Evolutionary conservation across 2,113 vertebrate species (phyloP).

Genomic region (Chunga burmeisteri): DNA sequence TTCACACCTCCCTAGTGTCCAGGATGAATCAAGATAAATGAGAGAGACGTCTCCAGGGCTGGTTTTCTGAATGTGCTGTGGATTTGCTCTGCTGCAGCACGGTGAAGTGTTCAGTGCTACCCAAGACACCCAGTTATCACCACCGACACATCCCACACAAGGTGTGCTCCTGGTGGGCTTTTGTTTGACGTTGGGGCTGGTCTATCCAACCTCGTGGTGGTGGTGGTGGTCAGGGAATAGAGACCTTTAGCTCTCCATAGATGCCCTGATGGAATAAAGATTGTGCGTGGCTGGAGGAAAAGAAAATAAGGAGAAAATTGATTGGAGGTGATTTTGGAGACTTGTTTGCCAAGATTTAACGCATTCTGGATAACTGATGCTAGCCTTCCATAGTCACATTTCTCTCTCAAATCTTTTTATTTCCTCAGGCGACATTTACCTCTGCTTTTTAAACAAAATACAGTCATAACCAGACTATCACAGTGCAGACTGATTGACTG

Average conservation of each 20-base stretch:
- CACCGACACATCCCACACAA: accelerated
- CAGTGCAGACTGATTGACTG: slow-evolving; percentile 35
- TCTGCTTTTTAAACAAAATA: slow-evolving; percentile 36
- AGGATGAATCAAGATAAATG: not conserved
- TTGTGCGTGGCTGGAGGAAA: not conserved
- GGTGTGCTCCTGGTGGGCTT: not conserved
- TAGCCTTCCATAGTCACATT: not conserved
- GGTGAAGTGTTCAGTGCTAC: not conserved
- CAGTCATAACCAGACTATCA: not conserved
- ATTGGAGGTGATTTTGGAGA: not conserved
- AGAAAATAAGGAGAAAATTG: not conserved
- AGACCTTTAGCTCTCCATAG: not conserved
- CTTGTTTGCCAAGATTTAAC: slow-evolving; percentile 1
- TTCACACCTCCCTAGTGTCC: not conserved
- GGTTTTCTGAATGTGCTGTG: not conserved
- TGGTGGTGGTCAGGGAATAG: not conserved
- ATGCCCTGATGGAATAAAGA: not conserved
- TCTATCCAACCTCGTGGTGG: not conserved
- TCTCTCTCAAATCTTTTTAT: slow-evolving; percentile 12
- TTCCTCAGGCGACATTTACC: slow-evolving; percentile 33
- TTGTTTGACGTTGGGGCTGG: not conserved
- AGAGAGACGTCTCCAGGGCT: not conserved
- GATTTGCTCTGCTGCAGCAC: not conserved
- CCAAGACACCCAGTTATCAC: not conserved
- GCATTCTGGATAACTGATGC: not conserved